phyloP scores from a whole-genome alignment of 2,113 vertebrate species.

The Sphyrna mokarran region DNA sequence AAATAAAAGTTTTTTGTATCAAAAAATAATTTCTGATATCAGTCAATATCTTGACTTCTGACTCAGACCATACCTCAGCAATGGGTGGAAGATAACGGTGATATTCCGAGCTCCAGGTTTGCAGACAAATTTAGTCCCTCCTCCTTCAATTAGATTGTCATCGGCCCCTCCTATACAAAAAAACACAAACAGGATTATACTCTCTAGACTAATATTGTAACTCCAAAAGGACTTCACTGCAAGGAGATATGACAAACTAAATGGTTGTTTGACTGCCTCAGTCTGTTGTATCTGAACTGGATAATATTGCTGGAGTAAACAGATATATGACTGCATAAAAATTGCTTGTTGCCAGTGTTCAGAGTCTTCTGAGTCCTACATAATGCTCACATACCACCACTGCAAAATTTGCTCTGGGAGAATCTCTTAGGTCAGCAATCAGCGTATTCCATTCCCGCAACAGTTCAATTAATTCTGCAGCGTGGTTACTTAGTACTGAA shows the following conservation, averaged over 20 bases:
- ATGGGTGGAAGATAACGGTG: conserved; percentile 91
- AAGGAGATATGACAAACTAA: conserved; percentile 19
- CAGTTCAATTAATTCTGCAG: not conserved
- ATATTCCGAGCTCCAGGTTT: conserved; percentile 96
- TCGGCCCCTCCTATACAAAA: conserved; percentile 79
- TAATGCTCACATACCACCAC: not conserved
- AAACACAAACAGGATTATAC: not conserved
- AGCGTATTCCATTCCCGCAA: not conserved
- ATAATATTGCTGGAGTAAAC: not conserved
- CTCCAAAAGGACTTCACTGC: not conserved
- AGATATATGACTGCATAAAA: not conserved
- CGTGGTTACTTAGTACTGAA: not conserved
- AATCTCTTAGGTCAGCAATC: not conserved
- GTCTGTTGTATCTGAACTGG: not conserved
- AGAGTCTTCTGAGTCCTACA: not conserved
- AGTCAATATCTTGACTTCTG: not conserved
- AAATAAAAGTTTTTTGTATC: not conserved
- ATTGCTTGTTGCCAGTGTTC: no score
- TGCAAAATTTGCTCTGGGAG: not conserved
- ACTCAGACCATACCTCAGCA: conserved; percentile 70
- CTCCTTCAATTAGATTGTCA: conserved; percentile 95
- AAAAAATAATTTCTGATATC: not conserved
- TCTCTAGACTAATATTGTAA: not conserved
- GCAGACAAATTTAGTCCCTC: conserved; percentile 93
- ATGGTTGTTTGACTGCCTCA: not conserved